Conservation (phyloP, 2,113 vertebrate genomes). For the Oryzias javanicus region DNA sequence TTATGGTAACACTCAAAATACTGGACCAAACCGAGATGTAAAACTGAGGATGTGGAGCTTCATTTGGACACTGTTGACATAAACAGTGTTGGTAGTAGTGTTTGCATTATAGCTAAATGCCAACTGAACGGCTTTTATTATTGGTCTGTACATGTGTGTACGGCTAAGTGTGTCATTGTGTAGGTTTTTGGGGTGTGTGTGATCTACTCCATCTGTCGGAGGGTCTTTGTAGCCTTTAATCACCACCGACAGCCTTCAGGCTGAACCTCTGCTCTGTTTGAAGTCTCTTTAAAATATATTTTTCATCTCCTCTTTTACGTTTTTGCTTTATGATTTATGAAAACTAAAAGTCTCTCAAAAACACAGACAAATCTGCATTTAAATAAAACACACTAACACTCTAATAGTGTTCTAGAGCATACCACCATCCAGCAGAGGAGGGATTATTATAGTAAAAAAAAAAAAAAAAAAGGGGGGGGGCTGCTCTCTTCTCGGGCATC, state of each 20-base stretch:
- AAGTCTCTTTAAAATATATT: not conserved
- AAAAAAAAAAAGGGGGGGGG: slow-evolving; percentile 9
- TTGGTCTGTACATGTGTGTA: not conserved
- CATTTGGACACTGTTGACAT: no score
- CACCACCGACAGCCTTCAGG: slow-evolving; percentile 16
- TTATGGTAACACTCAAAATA: no score
- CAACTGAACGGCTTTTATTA: not conserved
- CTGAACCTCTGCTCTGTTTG: slow-evolving; percentile 6
- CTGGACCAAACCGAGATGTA: no score
- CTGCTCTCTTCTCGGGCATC: slow-evolving; percentile 38
- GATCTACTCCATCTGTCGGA: slow-evolving; percentile 60
- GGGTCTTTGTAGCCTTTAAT: slow-evolving; percentile 49
- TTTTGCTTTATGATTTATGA: not conserved
- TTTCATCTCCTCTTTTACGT: not conserved
- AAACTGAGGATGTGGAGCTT: no score
- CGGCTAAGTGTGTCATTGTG: slow-evolving; percentile 4
- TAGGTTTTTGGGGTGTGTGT: slow-evolving; percentile 12
- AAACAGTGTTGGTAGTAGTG: no score
- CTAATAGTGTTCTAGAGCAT: not conserved
- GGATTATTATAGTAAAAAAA: slow-evolving; percentile 21
- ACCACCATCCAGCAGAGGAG: slow-evolving; percentile 3
- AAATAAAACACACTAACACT: not conserved
- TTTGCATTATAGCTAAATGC: no score
- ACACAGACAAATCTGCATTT: not conserved
- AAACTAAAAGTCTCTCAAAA: not conserved